Evolutionary conservation across 1,140 invertebrate genomes (phyloP).

Genomic region (Cydia pomonella): DNA sequence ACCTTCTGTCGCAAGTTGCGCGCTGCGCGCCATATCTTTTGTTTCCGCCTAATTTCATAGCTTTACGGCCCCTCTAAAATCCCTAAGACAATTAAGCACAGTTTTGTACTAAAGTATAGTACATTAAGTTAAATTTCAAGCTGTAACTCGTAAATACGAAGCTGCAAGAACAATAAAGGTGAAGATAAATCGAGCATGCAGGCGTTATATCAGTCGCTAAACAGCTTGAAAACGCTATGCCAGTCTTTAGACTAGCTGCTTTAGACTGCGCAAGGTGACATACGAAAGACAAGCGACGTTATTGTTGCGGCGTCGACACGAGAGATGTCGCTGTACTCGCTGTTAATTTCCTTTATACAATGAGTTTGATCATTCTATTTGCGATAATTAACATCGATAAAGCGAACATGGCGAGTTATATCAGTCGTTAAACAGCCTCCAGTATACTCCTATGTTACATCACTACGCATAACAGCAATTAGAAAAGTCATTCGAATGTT

Average conservation of each 20-base stretch:
- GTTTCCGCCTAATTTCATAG: too few relatives aligned
- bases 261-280: constrained; percentile 23
- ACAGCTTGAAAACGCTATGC: constrained; percentile 3
- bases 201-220: constrained; percentile 30
- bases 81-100: background rate
- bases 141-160: background rate
- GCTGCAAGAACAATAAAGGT: constrained; percentile 27
- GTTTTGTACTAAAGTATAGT: background rate
- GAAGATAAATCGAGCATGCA: constrained; percentile 16
- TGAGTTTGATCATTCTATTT: too few relatives aligned
- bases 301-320: background rate
- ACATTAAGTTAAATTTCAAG: constrained; percentile 5
- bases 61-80: too few relatives aligned
- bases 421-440: constrained; percentile 38
- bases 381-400: too few relatives aligned
- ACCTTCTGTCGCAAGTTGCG: too few relatives aligned
- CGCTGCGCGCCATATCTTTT: too few relatives aligned
- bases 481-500: too few relatives aligned
- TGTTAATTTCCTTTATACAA: too few relatives aligned
- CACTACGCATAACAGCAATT: too few relatives aligned
- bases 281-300: background rate
- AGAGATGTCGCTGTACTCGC: too few relatives aligned
- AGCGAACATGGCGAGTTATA: constrained; percentile 25
- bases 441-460: too few relatives aligned
- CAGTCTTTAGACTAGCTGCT: background rate